Conservation (phyloP, 2,113 vertebrate species). For the Tauraco erythrolophus region DNA sequence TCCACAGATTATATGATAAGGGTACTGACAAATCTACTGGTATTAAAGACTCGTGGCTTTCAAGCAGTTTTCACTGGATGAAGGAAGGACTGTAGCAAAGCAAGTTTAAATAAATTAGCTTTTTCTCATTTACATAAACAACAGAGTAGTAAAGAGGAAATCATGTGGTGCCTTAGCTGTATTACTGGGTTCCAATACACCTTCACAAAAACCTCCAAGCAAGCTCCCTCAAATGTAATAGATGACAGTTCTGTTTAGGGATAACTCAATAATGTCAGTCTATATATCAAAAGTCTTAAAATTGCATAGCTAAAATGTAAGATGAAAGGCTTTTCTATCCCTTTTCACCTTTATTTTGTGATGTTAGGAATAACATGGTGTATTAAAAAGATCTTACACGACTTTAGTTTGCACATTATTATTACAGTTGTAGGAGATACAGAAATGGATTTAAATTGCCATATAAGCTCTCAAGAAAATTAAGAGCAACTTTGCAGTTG, state of each 20-base stretch:
- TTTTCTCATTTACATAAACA: background rate
- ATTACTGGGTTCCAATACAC: background rate
- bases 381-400: background rate
- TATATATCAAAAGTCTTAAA: background rate
- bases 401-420: background rate
- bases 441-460: background rate
- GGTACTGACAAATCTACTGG: background rate
- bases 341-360: background rate
- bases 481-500: background rate
- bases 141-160: background rate
- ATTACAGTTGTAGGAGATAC: background rate
- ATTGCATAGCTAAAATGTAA: background rate
- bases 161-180: background rate
- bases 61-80: background rate
- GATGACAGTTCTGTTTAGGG: background rate
- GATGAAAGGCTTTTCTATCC: fast-evolving
- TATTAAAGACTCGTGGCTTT: background rate
- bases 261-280: background rate
- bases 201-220: background rate
- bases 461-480: background rate
- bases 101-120: background rate
- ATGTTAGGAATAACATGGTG: background rate
- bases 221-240: background rate
- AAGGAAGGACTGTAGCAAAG: background rate
- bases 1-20: fast-evolving